Percentiles rank a stretch among this genome's conserved stretches.
Conservation (phyloP, 2,113 vertebrate genomes). For the Eublepharis macularius region DNA sequence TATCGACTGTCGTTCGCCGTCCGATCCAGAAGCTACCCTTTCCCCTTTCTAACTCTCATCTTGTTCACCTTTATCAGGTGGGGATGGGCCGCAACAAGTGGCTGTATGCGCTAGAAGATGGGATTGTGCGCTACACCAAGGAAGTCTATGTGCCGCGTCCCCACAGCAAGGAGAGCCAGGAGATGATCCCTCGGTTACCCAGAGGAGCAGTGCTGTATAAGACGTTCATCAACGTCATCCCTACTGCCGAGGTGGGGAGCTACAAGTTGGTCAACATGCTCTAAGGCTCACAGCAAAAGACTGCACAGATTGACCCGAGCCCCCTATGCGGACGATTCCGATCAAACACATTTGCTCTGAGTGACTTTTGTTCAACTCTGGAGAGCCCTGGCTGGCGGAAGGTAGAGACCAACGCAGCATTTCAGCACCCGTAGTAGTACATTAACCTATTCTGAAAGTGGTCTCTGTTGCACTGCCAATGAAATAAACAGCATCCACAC, state of each 20-base stretch:
- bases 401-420: not conserved
- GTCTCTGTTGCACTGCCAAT: not conserved
- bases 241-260: constrained; percentile 81
- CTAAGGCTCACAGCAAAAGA: constrained; percentile 62
- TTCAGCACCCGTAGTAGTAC: not conserved
- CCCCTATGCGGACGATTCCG: not conserved
- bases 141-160: constrained; percentile 89
- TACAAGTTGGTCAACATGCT: constrained; percentile 90
- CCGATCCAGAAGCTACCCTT: not conserved
- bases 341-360: not conserved
- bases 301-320: not conserved
- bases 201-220: constrained; percentile 90
- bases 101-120: constrained; percentile 90
- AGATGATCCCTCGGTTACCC: constrained; percentile 83
- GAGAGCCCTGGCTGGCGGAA: not conserved
- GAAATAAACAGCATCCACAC: not conserved
- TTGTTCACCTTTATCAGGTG: constrained; percentile 76
- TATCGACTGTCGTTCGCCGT: not conserved
- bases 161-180: constrained; percentile 69
- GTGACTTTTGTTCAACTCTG: not conserved
- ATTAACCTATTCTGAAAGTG: constrained; percentile 28
- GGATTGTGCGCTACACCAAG: constrained; percentile 88
- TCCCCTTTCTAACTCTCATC: constrained; percentile 5
- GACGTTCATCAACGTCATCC: constrained; percentile 89
- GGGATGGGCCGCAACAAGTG: constrained; percentile 90